These are phyloP conservation scores for Microcebus griseorufus DNA, from an alignment of 2,113 vertebrate species.

Conservation along the genomic window DNA sequence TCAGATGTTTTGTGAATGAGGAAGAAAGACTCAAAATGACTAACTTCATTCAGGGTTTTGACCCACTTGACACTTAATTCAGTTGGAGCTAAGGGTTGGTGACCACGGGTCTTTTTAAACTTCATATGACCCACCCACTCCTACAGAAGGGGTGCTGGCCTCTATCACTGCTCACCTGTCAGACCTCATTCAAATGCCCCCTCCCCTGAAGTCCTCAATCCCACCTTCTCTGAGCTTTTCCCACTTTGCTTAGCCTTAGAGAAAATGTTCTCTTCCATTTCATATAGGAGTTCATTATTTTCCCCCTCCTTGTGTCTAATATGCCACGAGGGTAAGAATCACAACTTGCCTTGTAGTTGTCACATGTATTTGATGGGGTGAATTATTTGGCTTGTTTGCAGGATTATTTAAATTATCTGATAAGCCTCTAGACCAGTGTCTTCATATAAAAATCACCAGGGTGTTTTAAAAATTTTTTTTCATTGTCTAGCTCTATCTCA, in stretches of 20 bases:
- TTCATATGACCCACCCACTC: not conserved
- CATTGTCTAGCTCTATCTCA: not conserved
- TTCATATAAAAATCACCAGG: not conserved
- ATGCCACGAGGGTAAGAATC: not conserved
- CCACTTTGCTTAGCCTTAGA: not conserved
- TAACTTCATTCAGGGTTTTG: not conserved
- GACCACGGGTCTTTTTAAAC: not conserved
- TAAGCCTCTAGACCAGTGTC: not conserved
- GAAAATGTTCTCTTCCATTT: not conserved
- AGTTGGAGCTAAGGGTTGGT: not conserved
- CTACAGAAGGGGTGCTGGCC: not conserved
- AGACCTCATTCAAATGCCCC: not conserved
- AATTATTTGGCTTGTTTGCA: not conserved
- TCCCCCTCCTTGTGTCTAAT: not conserved
- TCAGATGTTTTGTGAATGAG: not conserved
- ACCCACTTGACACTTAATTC: not conserved
- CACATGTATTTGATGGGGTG: too few species aligned
- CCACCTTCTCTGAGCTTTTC: not conserved
- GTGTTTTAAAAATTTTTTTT: not conserved
- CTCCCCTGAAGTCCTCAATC: not conserved
- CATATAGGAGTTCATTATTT: not conserved
- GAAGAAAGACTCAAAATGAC: not conserved
- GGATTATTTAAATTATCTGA: not conserved
- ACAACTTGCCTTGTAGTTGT: fast-evolving
- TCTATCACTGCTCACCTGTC: not conserved